Evolutionary conservation across 2,888 invertebrate species (phyloP).

Genomic region (Corythucha ciliata): DNA sequence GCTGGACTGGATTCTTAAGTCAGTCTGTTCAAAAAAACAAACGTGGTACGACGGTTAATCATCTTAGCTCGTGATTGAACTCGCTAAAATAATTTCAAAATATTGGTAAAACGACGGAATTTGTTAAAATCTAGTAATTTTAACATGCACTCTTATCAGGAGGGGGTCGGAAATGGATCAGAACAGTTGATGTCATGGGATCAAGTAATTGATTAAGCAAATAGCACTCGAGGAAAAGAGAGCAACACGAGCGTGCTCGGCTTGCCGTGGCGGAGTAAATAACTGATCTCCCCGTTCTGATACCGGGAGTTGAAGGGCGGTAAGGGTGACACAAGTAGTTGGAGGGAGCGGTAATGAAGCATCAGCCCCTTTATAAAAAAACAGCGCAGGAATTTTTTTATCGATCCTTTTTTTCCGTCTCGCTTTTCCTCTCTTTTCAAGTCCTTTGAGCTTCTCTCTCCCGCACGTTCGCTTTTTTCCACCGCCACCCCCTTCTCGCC

Average conservation of each 20-base stretch:
- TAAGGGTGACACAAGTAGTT: too few species aligned
- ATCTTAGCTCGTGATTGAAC: too few species aligned
- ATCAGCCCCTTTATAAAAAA: slow-evolving; percentile 37
- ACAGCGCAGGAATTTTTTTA: slow-evolving; percentile 40
- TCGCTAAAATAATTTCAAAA: too few species aligned
- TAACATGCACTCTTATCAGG: too few species aligned
- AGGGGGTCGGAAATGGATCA: background rate
- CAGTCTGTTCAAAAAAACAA: too few species aligned
- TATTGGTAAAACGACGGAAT: too few species aligned
- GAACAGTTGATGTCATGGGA: slow-evolving; percentile 5
- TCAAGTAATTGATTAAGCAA: slow-evolving; percentile 6
- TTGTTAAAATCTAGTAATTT: too few species aligned
- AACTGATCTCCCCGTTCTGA: background rate
- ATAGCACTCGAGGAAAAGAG: background rate
- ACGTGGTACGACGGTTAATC: too few species aligned
- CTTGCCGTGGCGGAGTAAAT: background rate
- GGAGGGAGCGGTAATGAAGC: slow-evolving; percentile 34
- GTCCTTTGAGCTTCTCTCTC: slow-evolving; percentile 9
- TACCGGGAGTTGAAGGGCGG: slow-evolving; percentile 18
- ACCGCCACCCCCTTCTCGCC: slow-evolving; percentile 11
- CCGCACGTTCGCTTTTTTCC: slow-evolving; percentile 17
- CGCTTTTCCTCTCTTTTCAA: slow-evolving; percentile 23
- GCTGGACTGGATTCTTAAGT: too few species aligned
- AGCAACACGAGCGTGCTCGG: slow-evolving; percentile 6
- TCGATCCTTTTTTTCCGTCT: slow-evolving; percentile 35